phyloP scores from a whole-genome alignment of 2,113 vertebrate species.

The Chaetodon auriga region DNA sequence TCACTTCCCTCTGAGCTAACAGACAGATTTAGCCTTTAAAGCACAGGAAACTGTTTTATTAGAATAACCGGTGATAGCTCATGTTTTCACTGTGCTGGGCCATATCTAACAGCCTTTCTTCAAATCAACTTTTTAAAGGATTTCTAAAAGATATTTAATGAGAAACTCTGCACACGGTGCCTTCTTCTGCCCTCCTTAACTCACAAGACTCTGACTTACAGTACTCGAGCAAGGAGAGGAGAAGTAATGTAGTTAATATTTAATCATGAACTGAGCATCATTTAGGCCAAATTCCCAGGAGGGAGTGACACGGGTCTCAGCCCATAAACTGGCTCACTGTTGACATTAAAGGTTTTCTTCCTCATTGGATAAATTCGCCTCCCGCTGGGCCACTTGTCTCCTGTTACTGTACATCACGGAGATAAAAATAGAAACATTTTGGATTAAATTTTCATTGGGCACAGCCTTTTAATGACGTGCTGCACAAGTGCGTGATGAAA shows the following conservation, averaged over 20 bases:
- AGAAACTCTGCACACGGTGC: constrained; percentile 11
- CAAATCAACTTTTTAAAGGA: neutral
- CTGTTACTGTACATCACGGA: constrained; percentile 27
- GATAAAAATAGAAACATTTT: constrained; percentile 58
- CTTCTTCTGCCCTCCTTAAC: constrained; percentile 31
- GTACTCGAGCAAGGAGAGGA: constrained; percentile 35
- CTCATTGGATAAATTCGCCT: constrained; percentile 21
- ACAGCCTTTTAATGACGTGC: constrained; percentile 4
- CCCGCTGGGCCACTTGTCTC: constrained; percentile 37
- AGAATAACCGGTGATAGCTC: constrained; percentile 2
- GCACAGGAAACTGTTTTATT: constrained; percentile 16
- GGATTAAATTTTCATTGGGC: constrained; percentile 46
- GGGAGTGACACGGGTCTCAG: constrained; percentile 20
- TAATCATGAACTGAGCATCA: constrained; percentile 53
- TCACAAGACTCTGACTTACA: constrained; percentile 1
- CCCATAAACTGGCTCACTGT: constrained; percentile 23
- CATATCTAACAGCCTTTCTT: neutral
- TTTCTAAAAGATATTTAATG: constrained; percentile 4
- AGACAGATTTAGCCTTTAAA: constrained; percentile 28
- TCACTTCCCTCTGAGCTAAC: constrained; percentile 37
- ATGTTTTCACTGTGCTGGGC: neutral
- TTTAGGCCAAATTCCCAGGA: constrained; percentile 51
- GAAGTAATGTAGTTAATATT: constrained; percentile 73
- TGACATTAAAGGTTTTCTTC: constrained; percentile 47
- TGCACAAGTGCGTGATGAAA: constrained; percentile 5